These are phyloP conservation scores for Podilymbus podiceps DNA, from an alignment of 2,113 vertebrate species.

Conservation along the genomic window DNA sequence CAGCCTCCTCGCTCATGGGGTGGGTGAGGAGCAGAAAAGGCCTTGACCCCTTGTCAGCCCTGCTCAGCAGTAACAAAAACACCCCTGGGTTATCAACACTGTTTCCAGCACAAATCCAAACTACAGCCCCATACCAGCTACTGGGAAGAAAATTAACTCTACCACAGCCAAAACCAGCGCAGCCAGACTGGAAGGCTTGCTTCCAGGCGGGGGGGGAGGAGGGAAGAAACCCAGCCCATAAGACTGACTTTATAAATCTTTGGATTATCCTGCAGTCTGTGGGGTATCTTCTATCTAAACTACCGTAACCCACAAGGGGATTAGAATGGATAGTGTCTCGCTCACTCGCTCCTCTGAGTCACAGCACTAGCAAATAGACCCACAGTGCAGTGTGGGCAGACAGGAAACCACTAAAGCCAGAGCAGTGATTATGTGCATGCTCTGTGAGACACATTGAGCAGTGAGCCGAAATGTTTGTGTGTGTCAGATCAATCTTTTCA, in stretches of 20 bases:
- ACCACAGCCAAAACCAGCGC: no score
- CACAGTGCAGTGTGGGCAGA: constrained; percentile 26
- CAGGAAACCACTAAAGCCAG: constrained; percentile 51
- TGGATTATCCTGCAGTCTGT: constrained; percentile 61
- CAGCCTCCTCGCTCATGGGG: no score
- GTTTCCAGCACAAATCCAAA: no score
- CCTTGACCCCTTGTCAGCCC: no score
- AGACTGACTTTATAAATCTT: constrained; percentile 72
- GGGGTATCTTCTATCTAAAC: constrained; percentile 63
- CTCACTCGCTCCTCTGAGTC: constrained; percentile 40
- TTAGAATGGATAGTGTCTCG: constrained; percentile 48
- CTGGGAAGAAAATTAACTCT: no score
- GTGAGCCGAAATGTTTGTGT: constrained; percentile 42
- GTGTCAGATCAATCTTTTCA: constrained; percentile 75
- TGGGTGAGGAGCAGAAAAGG: no score
- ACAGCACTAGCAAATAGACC: constrained; percentile 35
- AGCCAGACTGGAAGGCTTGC: not conserved
- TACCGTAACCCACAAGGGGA: constrained; percentile 57
- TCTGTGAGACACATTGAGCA: constrained; percentile 18
- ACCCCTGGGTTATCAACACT: no score
- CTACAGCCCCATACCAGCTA: no score
- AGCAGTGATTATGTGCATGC: constrained; percentile 43
- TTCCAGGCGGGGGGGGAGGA: no score
- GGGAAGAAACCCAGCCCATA: not conserved
- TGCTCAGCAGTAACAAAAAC: no score